Percentiles rank a stretch among this genome's conserved stretches.
Evolutionary conservation across 2,113 vertebrate species (phyloP).

Genomic region (Otocyon megalotis): DNA sequence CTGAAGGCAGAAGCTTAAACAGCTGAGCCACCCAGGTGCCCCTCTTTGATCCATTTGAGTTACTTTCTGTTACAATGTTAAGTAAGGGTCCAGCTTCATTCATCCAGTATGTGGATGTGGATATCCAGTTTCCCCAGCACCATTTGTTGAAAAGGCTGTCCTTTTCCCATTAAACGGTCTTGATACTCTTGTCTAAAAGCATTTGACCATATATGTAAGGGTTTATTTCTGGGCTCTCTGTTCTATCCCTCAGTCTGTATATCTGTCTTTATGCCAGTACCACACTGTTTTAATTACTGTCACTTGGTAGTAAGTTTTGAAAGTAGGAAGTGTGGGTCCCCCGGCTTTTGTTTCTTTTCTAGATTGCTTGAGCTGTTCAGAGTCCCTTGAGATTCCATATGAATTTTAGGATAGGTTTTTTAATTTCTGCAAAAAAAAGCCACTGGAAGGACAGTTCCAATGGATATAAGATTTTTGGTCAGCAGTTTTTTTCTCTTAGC

Average conservation of each 20-base stretch:
- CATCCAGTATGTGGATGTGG: too few species aligned
- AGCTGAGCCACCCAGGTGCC: too few species aligned
- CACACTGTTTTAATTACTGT: neutral
- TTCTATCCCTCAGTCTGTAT: neutral
- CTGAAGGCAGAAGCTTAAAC: too few species aligned
- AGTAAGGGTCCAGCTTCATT: too few species aligned
- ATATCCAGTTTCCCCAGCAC: too few species aligned
- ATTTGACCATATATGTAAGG: neutral
- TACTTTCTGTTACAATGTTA: too few species aligned
- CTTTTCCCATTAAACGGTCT: neutral
- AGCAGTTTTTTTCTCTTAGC: neutral
- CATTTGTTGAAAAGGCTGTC: neutral
- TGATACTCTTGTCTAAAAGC: neutral
- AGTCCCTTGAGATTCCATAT: neutral
- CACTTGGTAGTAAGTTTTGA: neutral
- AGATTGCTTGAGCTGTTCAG: neutral
- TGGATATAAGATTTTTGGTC: neutral
- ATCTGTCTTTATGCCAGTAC: neutral
- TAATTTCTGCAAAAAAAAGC: neutral
- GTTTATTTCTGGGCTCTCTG: neutral
- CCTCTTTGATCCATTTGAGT: too few species aligned
- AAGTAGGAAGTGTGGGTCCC: neutral
- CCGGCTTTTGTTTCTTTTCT: neutral
- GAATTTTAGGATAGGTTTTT: neutral
- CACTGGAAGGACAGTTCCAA: neutral